Evolutionary conservation across 2,797 vertebrate species (phyloP), one percentile per base, ranked within the genome.

Genomic region (Salarias fasciatus): DNA sequence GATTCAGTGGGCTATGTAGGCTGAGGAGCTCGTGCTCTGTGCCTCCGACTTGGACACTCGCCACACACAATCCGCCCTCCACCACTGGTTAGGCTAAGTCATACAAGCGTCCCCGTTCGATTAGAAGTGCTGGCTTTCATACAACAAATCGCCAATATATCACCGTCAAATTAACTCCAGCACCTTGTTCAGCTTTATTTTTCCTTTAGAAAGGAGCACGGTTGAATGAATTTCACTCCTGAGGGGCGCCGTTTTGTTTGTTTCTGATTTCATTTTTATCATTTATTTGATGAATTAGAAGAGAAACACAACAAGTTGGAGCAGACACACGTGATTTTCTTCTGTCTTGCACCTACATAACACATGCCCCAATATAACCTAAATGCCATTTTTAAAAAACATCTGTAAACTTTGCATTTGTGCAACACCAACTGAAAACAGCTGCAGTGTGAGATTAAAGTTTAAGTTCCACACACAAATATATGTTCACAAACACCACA

Each of bases 171-270:
- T 66, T 65, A 70, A 79, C 69, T 55, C 63, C 55, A 55, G 13
- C 41, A 66, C 57, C 68, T 59, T n/a, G 36, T 53, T 56, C 65
- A 61, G 78, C 72, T 70, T 71, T 52, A 60, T 9, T 56, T 11
- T 3, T 24, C 3, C 53, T 63, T 72, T 59, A 72, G 81, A 75
- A 79, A 60, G 71, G 52, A 75, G 59, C 57, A 59, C 31, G 50
- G 11, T 38, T 37, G 31, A 43, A 41, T 38, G 58, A 60, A 13
- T 59, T 64, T 49, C 11, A 56, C 63, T 56, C 51, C 57, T 42
- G 42, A 2, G 50, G 24, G 56, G 36, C 35, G 46, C 50, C 33
- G 3, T 24, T 24, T 24, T 24, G 18, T 24, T 24, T 24, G 18
- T 24, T 24, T 24, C n/a, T n/a, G n/a, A 44, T 33, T 49, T n/a